Percentiles rank a stretch among this genome's conserved stretches.
phyloP scores from a whole-genome alignment of 2,888 invertebrate genomes.

The Sphecodes monilicornis region DNA sequence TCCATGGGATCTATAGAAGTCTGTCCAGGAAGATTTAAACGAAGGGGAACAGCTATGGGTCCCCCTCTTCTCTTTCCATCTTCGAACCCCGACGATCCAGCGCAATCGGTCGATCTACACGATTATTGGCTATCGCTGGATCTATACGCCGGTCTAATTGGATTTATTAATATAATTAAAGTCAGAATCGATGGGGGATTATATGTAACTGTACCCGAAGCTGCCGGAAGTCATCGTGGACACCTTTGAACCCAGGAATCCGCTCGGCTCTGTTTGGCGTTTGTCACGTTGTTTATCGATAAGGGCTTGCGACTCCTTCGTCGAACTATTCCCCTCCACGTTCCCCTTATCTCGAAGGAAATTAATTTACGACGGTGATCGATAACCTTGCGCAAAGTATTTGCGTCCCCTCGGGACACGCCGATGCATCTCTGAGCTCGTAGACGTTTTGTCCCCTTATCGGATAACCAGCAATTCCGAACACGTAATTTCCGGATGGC shows the following conservation, averaged over 20 bases:
- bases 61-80: constrained; percentile 8
- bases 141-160: constrained; percentile 48
- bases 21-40: constrained; percentile 27
- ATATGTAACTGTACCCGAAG: constrained; percentile 20
- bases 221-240: constrained; percentile 14
- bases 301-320: neutral
- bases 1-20: constrained; percentile 54
- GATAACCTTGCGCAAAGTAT: constrained; percentile 17
- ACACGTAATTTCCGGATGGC: constrained; percentile 48
- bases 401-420: neutral
- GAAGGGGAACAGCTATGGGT: constrained; percentile 5
- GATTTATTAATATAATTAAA: constrained; percentile 58
- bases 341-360: neutral
- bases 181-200: constrained; percentile 10
- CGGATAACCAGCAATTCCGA: constrained; percentile 27
- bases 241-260: constrained; percentile 17
- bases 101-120: constrained; percentile 47
- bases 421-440: constrained; percentile 20
- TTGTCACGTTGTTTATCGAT: constrained; percentile 17
- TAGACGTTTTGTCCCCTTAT: constrained; percentile 39
- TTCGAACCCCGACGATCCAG: constrained; percentile 24
- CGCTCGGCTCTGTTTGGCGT: neutral
- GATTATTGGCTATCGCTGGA: constrained; percentile 52
- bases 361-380: constrained; percentile 24
- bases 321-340: neutral